A percentile compares a stretch with the other conserved stretches of the same genome.
Evolutionary conservation across 92 coral and sea anemone genomes (phyloP).

Genomic region (Paramuricea clavata): DNA sequence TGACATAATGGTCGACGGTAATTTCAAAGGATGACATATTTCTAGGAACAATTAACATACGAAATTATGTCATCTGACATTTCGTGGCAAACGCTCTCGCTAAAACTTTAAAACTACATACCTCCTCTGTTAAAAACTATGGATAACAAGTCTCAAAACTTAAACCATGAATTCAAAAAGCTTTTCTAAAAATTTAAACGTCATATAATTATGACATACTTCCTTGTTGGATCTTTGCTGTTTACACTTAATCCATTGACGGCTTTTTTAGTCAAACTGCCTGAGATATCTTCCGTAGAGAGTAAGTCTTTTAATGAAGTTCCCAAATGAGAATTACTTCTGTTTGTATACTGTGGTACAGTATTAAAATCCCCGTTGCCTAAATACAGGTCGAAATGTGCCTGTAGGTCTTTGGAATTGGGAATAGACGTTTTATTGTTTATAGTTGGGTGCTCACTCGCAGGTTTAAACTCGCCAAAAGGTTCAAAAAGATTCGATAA

Average conservation of each 20-base stretch:
- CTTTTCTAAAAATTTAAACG: background rate
- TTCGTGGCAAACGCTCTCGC: background rate
- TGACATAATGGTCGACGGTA: too few species aligned
- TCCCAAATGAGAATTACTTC: background rate
- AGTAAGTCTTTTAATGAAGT: background rate
- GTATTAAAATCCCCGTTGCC: background rate
- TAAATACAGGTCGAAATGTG: background rate
- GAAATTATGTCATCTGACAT: constrained; percentile 8
- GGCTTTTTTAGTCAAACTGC: background rate
- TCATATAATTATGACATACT: background rate
- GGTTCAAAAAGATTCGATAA: constrained; percentile 1
- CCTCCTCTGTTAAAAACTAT: background rate
- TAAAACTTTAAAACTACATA: background rate
- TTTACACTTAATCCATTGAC: constrained; percentile 15
- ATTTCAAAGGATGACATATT: too few species aligned
- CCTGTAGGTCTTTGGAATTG: background rate
- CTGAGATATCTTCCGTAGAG: background rate
- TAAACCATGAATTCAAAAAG: background rate
- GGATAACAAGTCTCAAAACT: background rate
- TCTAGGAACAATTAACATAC: background rate
- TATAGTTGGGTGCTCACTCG: background rate
- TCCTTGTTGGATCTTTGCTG: constrained; percentile 2
- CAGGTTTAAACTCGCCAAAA: constrained; percentile 11
- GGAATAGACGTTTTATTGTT: background rate
- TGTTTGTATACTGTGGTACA: background rate